Conservation (phyloP, 2,797 vertebrate genomes). For the Enteromius thamalakanensis region DNA sequence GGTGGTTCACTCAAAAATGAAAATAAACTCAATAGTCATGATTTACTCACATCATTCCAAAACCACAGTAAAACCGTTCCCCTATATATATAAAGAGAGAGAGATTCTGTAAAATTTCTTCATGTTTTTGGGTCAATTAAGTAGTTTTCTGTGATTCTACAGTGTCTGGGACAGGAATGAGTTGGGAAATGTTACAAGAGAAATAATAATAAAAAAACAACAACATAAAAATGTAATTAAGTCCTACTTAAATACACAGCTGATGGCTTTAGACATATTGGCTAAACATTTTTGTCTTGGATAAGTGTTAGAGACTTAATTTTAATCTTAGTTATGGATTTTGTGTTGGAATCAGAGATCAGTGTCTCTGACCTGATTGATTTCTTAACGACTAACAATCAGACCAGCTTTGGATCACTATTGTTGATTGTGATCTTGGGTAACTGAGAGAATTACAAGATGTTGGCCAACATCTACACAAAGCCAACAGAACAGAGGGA, state of each 20-base stretch:
- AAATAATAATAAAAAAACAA: neutral
- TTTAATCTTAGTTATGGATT: slow-evolving; percentile 21
- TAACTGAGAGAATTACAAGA: neutral
- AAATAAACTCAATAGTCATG: neutral
- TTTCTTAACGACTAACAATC: neutral
- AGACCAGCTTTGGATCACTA: neutral
- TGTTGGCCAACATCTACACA: neutral
- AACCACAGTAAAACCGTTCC: neutral
- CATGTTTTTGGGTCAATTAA: neutral
- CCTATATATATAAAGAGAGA: neutral
- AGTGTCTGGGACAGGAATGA: neutral
- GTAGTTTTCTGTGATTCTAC: slow-evolving; percentile 2
- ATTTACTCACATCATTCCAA: neutral
- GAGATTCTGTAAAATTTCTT: neutral
- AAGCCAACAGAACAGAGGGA: neutral
- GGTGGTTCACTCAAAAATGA: neutral
- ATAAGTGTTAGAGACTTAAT: neutral
- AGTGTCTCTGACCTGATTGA: slow-evolving; percentile 6
- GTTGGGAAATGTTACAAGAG: neutral
- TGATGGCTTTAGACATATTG: neutral
- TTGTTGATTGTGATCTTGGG: slow-evolving; percentile 5
- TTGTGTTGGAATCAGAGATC: neutral
- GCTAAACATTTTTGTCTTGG: neutral
- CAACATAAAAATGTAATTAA: neutral
- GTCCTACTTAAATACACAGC: neutral